phyloP scores from a whole-genome alignment of 2,888 invertebrate species.

The Callyntrura sp. region DNA sequence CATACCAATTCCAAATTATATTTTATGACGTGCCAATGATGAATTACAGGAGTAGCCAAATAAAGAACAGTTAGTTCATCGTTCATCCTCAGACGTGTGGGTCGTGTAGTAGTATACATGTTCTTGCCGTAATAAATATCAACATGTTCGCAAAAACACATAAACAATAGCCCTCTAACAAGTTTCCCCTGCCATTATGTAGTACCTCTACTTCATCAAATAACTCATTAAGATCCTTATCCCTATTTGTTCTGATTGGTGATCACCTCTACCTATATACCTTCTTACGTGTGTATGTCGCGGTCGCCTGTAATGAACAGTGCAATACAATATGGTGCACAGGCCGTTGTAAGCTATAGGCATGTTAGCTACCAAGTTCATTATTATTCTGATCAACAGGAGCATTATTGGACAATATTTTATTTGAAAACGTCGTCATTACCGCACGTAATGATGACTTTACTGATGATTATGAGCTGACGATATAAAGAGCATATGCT shows the following conservation, averaged over 20 bases:
- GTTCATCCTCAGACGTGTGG: neutral
- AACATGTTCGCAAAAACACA: neutral
- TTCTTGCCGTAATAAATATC: conserved; percentile 46
- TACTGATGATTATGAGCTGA: conserved; percentile 32
- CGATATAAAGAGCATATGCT: neutral
- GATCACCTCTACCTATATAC: neutral
- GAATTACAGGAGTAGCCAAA: neutral
- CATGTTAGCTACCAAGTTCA: neutral
- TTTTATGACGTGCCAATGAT: no score
- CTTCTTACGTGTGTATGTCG: neutral
- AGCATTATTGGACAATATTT: conserved; percentile 15
- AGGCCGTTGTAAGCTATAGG: neutral
- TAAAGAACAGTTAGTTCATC: neutral
- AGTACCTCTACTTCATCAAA: neutral
- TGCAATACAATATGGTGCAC: neutral
- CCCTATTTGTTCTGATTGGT: conserved; percentile 61
- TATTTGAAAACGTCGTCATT: neutral
- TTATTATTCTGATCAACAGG: conserved; percentile 47
- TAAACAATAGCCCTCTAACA: neutral
- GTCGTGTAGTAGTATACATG: no score
- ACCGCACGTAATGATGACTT: conserved; percentile 27
- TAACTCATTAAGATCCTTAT: conserved; percentile 71
- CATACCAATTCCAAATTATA: no score
- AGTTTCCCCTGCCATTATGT: neutral
- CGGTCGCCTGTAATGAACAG: neutral